Evolutionary conservation across 1,140 invertebrate genomes (phyloP), one percentile per base, ranked within the genome.

Genomic region (Copidosoma floridanum): DNA sequence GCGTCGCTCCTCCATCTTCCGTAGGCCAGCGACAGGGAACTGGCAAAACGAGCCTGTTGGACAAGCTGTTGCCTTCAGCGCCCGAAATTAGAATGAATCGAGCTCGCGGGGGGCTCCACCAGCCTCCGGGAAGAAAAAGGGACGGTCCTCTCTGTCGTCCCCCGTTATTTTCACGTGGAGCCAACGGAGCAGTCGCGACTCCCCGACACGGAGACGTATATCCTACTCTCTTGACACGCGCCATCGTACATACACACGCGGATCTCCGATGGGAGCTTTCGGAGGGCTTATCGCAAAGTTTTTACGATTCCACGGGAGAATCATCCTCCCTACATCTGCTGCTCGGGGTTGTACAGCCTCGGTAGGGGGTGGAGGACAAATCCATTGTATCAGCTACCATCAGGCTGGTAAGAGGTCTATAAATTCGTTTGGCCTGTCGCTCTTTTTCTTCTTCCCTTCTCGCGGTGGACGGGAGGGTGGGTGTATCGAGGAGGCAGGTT

Each of bases 51-150:
- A 76, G 73, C 26, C 76, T 80, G 77, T 80, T 72, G 71, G 74
- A 80, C 78, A 80, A 75, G 78, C 76, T 80, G 78, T 80, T 79
- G 71, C 76, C 70, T 78, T 80, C 78, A 79, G 26, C 63, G 70
- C 64, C 68, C 69, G 73, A n/a, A 79, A 80, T 80, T 79, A 80
- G 75, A 79, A 80, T 79, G 73, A 79, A 80, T 80, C 72, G 78
- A 75, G n/a, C 27, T 20, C 14, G 21, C 11, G 18, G 29, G 16
- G 29, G 8, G 14, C 43, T 32, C 35, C 41, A 43, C 18, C 37
- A 27, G 2, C 29, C n/a, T 4, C 21, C 7, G n/a, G 10, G 3
- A 6, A 24, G 8, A 24, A 8, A 24, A 8, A 23, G 18, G 3
- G 43, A 11, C 21, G 3, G 6, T 26, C 26, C 23, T n/a, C 47